phyloP scores from a whole-genome alignment of 2,113 vertebrate genomes.

The Circaetus cinerascens region DNA sequence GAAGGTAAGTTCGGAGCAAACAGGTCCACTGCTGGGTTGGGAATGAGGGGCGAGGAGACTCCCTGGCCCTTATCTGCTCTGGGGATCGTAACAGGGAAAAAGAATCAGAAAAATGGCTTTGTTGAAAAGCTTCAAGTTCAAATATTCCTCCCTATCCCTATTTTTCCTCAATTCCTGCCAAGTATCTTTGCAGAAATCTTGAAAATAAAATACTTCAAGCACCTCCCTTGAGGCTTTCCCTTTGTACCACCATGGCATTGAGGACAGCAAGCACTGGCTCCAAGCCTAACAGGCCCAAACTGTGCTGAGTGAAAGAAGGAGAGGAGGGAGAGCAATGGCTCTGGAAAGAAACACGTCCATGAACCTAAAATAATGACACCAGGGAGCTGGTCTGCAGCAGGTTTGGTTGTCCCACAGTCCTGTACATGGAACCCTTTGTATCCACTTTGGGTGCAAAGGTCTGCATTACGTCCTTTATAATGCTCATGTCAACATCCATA shows the following conservation, averaged over 20 bases:
- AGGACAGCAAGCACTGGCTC: neutral
- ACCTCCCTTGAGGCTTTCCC: neutral
- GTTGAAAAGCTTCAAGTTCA: neutral
- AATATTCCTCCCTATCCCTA: neutral
- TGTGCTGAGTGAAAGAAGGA: neutral
- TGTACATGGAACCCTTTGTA: neutral
- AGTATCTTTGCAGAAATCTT: neutral
- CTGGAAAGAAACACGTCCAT: neutral
- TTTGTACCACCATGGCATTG: neutral
- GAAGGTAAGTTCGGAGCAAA: neutral
- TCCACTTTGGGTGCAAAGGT: neutral
- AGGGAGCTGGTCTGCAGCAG: neutral
- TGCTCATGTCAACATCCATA: fast-evolving
- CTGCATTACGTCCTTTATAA: neutral
- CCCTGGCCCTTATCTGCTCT: neutral
- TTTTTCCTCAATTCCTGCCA: neutral
- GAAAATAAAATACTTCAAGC: neutral
- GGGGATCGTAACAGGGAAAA: neutral
- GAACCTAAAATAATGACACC: neutral
- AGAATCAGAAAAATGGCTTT: neutral
- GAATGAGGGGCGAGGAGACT: neutral
- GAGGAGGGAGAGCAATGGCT: neutral
- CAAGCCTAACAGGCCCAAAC: neutral
- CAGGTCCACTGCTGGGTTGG: neutral
- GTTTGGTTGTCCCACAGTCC: neutral